Conservation (phyloP, 1,140 invertebrate species). For the Drosophila trapezifrons region DNA sequence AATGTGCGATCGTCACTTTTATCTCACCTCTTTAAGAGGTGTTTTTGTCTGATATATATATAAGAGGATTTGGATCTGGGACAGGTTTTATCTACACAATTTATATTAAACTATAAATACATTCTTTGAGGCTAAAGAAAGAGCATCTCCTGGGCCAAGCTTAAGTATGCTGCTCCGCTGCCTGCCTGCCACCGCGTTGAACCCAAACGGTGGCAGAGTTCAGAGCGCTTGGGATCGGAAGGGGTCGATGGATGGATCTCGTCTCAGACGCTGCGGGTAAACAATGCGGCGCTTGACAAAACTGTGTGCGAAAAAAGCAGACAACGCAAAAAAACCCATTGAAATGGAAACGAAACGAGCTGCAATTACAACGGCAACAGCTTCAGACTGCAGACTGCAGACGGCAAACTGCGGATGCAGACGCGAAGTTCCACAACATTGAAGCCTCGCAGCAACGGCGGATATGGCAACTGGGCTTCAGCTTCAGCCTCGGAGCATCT, state of each 20-base stretch:
- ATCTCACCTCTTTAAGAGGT: too few relatives aligned
- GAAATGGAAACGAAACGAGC: slow-evolving; percentile 59
- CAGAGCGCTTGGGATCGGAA: slow-evolving; percentile 43
- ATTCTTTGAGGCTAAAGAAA: neutral
- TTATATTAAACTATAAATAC: too few relatives aligned
- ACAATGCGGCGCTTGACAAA: slow-evolving; percentile 61
- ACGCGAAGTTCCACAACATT: slow-evolving; percentile 47
- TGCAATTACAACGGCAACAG: slow-evolving; percentile 66
- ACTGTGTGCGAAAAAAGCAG: slow-evolving; percentile 50
- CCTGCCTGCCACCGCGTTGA: slow-evolving; percentile 26
- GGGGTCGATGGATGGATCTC: slow-evolving; percentile 49
- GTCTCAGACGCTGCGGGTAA: slow-evolving; percentile 39
- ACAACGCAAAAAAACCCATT: slow-evolving; percentile 52
- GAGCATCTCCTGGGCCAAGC: slow-evolving; percentile 1
- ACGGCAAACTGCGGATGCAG: slow-evolving; percentile 69
- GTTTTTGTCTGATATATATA: too few relatives aligned
- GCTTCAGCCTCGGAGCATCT: slow-evolving; percentile 60
- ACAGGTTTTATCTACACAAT: too few relatives aligned
- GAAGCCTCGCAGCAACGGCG: slow-evolving; percentile 59
- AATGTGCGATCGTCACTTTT: too few relatives aligned
- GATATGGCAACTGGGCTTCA: slow-evolving; percentile 58
- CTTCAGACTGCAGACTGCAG: slow-evolving; percentile 26
- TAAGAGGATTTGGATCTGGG: too few relatives aligned
- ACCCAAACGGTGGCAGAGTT: slow-evolving; percentile 50
- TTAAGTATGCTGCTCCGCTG: too few relatives aligned